A percentile compares a stretch with the other conserved stretches of the same genome.
phyloP scores from a whole-genome alignment of 2,888 invertebrate species.

The Sesia apiformis region DNA sequence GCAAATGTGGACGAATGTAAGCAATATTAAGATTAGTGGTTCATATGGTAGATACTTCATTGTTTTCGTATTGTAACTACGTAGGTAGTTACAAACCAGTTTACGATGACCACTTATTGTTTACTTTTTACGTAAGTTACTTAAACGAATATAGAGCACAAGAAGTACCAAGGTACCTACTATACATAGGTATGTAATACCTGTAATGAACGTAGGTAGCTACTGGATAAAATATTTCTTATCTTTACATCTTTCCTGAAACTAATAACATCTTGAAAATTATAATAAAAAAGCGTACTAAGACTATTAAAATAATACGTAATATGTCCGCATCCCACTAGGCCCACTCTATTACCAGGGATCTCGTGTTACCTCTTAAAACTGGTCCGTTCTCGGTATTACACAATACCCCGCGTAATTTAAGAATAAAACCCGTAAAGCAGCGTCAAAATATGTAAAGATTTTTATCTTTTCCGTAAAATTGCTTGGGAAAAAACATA shows the following conservation, averaged over 20 bases:
- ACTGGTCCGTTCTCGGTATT: slow-evolving; percentile 59
- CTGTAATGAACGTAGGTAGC: too few species aligned
- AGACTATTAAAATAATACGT: neutral
- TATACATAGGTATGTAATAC: too few species aligned
- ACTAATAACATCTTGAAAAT: too few species aligned
- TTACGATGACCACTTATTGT: too few species aligned
- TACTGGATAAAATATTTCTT: too few species aligned
- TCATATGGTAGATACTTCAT: slow-evolving; percentile 42
- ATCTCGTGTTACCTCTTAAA: slow-evolving; percentile 27
- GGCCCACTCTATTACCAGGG: neutral
- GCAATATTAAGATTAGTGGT: slow-evolving; percentile 46
- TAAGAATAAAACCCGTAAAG: slow-evolving; percentile 68
- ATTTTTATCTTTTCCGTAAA: slow-evolving; percentile 75
- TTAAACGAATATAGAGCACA: too few species aligned
- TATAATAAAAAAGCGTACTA: too few species aligned
- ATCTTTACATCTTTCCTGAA: too few species aligned
- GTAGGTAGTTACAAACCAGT: too few species aligned
- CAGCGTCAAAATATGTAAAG: slow-evolving; percentile 75
- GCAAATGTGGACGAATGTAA: slow-evolving; percentile 47
- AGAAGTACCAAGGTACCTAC: too few species aligned
- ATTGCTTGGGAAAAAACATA: slow-evolving; percentile 76
- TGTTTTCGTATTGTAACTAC: slow-evolving; percentile 20
- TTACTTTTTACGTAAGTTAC: too few species aligned
- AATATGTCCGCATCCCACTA: neutral
- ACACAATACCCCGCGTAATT: slow-evolving; percentile 67